A percentile compares a stretch with the other conserved stretches of the same genome.
phyloP scores from a whole-genome alignment of 2,888 invertebrate genomes.

The Agrochola macilenta region DNA sequence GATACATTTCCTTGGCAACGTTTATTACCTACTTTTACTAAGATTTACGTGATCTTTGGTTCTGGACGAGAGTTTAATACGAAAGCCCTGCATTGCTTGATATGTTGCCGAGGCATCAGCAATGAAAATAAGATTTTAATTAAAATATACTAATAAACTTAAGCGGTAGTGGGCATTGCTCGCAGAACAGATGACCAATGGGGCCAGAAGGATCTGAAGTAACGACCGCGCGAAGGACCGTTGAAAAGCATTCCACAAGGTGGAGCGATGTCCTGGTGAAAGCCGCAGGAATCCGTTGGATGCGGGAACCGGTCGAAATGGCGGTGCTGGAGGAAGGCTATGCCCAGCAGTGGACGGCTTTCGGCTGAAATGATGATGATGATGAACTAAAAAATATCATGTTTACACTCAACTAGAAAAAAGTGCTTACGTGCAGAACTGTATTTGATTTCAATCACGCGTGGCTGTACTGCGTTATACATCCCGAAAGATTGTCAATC shows the following conservation, averaged over 20 bases:
- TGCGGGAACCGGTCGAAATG: too few species aligned
- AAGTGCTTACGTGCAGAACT: not conserved
- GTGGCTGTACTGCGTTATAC: not conserved
- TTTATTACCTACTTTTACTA: not conserved
- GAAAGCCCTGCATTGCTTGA: not conserved
- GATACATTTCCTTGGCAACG: not conserved
- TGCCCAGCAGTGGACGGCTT: too few species aligned
- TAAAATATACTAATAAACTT: too few species aligned
- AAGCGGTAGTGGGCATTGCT: too few species aligned
- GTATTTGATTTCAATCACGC: slow-evolving; percentile 8
- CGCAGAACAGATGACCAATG: too few species aligned
- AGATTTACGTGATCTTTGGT: not conserved
- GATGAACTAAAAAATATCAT: not conserved
- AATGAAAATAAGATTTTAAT: not conserved
- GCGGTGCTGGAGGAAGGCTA: too few species aligned
- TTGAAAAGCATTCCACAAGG: too few species aligned
- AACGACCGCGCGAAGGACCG: too few species aligned
- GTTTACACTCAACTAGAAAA: not conserved
- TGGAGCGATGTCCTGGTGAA: too few species aligned
- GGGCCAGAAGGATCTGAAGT: too few species aligned
- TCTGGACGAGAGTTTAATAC: not conserved
- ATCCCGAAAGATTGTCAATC: not conserved
- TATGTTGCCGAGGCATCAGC: not conserved
- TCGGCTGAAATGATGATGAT: too few species aligned
- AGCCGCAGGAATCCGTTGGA: too few species aligned